phyloP scores from a whole-genome alignment of 2,797 vertebrate genomes.

The Myiotriccus ornatus region DNA sequence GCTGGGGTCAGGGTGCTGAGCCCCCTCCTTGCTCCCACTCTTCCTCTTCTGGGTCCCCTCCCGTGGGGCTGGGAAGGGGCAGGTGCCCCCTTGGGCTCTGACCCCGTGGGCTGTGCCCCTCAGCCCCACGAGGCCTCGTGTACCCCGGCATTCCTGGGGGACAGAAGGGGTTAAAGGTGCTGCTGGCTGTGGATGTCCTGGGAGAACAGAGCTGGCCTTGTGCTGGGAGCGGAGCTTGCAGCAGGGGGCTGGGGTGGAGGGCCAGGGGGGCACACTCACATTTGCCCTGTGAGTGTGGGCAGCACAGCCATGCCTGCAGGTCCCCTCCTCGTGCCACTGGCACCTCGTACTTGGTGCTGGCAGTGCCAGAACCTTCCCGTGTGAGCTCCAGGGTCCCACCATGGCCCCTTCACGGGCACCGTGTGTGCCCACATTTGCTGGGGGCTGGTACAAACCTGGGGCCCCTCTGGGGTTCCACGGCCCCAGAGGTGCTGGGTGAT shows the following conservation, averaged over 20 bases:
- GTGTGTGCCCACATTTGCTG: background rate
- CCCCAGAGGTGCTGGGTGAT: background rate
- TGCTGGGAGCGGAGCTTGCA: background rate
- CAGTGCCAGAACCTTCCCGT: rapidly evolving
- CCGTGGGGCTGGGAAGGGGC: background rate
- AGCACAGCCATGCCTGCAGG: rapidly evolving
- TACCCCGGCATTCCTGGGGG: rapidly evolving
- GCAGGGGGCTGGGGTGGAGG: background rate
- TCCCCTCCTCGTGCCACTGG: rapidly evolving
- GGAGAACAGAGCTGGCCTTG: background rate
- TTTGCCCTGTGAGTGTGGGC: background rate
- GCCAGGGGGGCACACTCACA: too few relatives aligned
- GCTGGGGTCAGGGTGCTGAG: background rate
- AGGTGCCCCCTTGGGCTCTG: background rate
- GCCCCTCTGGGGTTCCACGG: too few relatives aligned
- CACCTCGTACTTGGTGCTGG: rapidly evolving
- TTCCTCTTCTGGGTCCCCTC: background rate
- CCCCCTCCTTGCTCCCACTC: background rate
- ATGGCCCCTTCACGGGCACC: rapidly evolving
- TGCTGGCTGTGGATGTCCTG: rapidly evolving
- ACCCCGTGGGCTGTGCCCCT: background rate
- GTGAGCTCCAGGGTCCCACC: background rate
- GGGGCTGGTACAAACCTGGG: background rate
- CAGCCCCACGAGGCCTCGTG: rapidly evolving
- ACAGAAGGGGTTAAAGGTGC: background rate